A percentile compares a stretch with the other conserved stretches of the same genome.
These are phyloP conservation scores for Sciaenops ocellatus DNA, from an alignment of 2,797 vertebrate species.

Conservation along the genomic window DNA sequence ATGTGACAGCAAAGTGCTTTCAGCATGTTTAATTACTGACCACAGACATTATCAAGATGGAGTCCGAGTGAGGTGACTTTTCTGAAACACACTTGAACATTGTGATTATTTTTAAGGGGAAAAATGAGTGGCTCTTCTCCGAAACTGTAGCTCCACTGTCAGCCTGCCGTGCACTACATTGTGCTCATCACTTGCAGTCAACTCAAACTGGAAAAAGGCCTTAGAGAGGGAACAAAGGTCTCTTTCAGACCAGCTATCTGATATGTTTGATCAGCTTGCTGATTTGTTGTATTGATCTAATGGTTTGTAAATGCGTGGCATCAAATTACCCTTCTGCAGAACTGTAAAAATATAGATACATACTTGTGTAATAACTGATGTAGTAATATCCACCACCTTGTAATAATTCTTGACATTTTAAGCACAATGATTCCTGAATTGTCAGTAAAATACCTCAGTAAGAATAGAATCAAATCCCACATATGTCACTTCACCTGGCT, in stretches of 20 bases:
- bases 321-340: slow-evolving; percentile 3
- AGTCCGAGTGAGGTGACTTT: background rate
- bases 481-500: slow-evolving; percentile 4
- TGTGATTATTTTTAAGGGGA: background rate
- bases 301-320: background rate
- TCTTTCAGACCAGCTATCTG: slow-evolving; percentile 17
- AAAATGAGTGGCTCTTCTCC: background rate
- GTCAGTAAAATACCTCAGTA: background rate
- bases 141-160: background rate
- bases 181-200: slow-evolving; percentile 5
- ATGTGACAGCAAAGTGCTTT: background rate
- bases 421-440: background rate
- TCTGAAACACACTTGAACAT: background rate
- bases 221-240: slow-evolving; percentile 20
- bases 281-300: background rate
- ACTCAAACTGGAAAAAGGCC: slow-evolving; percentile 1
- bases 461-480: background rate
- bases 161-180: background rate
- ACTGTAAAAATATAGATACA: background rate
- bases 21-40: background rate
- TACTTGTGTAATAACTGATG: background rate
- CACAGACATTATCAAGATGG: background rate
- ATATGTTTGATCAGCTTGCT: background rate
- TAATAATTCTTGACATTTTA: background rate
- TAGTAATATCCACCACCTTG: background rate